A percentile compares a stretch with the other conserved stretches of the same genome.
phyloP scores from a whole-genome alignment of 2,888 invertebrate genomes.

The Dysmachus trigonus region DNA sequence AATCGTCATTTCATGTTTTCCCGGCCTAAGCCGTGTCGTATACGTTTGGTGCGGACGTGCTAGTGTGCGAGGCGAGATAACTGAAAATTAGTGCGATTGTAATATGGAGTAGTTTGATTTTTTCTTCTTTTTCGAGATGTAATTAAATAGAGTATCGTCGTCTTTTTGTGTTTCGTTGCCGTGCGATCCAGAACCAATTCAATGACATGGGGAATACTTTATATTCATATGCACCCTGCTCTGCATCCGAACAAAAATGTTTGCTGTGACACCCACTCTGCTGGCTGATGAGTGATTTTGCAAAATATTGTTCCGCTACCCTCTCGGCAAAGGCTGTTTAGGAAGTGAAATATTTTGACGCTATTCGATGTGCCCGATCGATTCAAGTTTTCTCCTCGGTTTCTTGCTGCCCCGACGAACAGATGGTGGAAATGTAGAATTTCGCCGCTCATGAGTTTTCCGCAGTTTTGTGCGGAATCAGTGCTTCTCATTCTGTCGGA shows the following conservation, averaged over 20 bases:
- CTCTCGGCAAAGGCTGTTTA: slow-evolving; percentile 29
- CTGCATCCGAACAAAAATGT: not conserved
- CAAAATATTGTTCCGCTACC: not conserved
- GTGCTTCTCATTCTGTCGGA: not conserved
- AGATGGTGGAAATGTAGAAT: slow-evolving; percentile 35
- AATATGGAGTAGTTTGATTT: slow-evolving; percentile 34
- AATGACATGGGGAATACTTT: not conserved
- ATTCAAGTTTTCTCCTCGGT: slow-evolving; percentile 35
- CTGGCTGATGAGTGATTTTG: not conserved
- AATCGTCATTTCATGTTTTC: not conserved
- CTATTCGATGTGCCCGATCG: slow-evolving; percentile 38
- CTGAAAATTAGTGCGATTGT: slow-evolving; percentile 29
- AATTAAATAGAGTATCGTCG: slow-evolving; percentile 9
- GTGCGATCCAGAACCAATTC: not conserved
- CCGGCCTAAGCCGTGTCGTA: not conserved
- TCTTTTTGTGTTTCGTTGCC: not conserved
- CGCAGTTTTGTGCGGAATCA: not conserved
- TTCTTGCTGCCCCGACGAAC: slow-evolving; percentile 1
- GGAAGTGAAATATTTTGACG: slow-evolving; percentile 41
- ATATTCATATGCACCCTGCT: not conserved
- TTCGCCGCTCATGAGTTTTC: slow-evolving; percentile 7
- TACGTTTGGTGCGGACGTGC: not conserved
- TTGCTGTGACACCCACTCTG: not conserved
- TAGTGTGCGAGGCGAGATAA: not conserved
- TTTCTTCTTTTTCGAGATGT: slow-evolving; percentile 4